Evolutionary conservation across 2,888 invertebrate genomes (phyloP).

Genomic region (Ernsta delagoae): DNA sequence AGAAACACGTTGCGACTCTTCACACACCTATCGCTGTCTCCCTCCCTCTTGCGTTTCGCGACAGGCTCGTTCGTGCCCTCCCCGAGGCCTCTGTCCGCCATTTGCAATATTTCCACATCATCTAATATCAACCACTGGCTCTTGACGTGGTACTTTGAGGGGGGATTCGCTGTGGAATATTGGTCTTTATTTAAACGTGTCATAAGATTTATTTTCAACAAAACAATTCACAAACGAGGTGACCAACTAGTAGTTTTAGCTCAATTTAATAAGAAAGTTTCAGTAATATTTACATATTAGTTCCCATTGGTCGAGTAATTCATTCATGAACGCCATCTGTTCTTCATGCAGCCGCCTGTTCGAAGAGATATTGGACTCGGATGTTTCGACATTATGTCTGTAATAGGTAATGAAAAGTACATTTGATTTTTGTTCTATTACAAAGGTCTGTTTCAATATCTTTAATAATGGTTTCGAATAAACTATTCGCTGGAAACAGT

Average conservation of each 20-base stretch:
- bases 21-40: constrained; percentile 54
- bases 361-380: constrained; percentile 44
- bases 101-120: constrained; percentile 53
- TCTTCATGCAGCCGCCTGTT: constrained; percentile 59
- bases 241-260: not conserved
- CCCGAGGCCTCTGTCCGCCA: constrained; percentile 41
- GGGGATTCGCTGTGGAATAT: constrained; percentile 56
- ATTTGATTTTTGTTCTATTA: not conserved
- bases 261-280: not conserved
- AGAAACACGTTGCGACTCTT: constrained; percentile 64
- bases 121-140: constrained; percentile 70
- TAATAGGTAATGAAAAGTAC: constrained; percentile 35
- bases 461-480: too few species aligned
- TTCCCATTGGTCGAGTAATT: constrained; percentile 76
- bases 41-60: constrained; percentile 39
- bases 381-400: constrained; percentile 55
- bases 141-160: constrained; percentile 64
- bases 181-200: not conserved
- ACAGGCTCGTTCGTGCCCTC: constrained; percentile 40
- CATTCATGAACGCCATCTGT: constrained; percentile 72
- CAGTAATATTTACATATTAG: constrained; percentile 66
- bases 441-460: too few species aligned
- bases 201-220: too few species aligned
- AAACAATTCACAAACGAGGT: too few species aligned
- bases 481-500: too few species aligned